These are phyloP conservation scores for Argopecten irradians DNA, from an alignment of 1,140 invertebrate species.

Conservation along the genomic window DNA sequence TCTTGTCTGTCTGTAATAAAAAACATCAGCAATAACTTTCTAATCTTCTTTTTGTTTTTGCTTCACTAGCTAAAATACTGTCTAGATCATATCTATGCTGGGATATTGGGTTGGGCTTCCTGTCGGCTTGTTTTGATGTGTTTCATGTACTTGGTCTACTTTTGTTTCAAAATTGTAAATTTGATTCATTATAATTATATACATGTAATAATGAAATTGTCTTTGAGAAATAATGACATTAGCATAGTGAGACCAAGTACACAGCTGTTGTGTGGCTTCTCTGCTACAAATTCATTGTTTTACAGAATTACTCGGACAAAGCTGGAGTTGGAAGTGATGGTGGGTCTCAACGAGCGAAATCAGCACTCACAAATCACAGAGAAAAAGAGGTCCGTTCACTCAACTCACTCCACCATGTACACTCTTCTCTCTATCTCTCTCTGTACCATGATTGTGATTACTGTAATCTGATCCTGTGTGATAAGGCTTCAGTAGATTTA, in stretches of 20 bases:
- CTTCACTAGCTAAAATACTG: no score
- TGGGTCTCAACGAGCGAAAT: constrained; percentile 7
- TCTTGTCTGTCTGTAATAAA: no score
- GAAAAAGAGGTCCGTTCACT: constrained; percentile 14
- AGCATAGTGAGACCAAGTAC: background rate
- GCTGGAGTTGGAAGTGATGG: constrained; percentile 25
- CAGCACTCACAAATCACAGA: background rate
- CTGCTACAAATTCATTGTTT: background rate
- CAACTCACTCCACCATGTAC: background rate
- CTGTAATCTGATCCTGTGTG: no score
- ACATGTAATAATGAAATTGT: no score
- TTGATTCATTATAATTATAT: no score
- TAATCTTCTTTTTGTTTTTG: no score
- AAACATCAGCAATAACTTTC: no score
- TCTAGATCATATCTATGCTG: no score
- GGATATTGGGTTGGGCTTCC: no score
- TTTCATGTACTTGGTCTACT: background rate
- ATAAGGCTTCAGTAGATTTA: no score
- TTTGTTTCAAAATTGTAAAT: no score
- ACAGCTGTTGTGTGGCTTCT: background rate
- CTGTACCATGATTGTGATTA: background rate
- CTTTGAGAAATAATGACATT: no score
- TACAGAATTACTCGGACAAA: constrained; percentile 24
- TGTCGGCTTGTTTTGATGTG: background rate
- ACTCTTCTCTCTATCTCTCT: background rate